Base-by-base conservation (phyloP, 1,140 invertebrate species). In the Drosophila guanche region DNA sequence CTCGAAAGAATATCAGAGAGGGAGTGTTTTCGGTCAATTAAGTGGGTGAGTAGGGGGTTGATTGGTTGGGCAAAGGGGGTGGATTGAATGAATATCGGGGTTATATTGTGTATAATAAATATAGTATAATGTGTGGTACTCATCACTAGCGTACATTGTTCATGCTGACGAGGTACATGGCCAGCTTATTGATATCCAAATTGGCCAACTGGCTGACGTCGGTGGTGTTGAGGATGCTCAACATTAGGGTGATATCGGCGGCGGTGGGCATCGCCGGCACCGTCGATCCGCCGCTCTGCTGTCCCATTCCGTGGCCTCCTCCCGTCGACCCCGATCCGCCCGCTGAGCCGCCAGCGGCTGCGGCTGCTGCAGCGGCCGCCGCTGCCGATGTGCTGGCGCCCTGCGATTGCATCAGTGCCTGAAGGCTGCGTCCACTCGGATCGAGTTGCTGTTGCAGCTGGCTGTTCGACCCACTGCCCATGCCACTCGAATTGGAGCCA, bases 151-250 rank as follows among this genome's bases (percentile, higher is more conserved):
- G 77, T 90, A 90, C 89, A 90, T 90, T 91, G 72, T 90, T 91
- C 79, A 92, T 93, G 94, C 94, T 94, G 89, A 95, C 95, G 93
- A 95, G 92, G 91, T 95, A 95, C 92, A 95, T 94, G 74, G 95
- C 95, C 69, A 95, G 92, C 88, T 95, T 95, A 79, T 95, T 95
- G 69, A 95, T 92, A 89, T 95, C 95, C 94, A 94, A 95, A 52
- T 92, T 92, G 8, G 84, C 92, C 89, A 85, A 91, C 78, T 78
- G 92, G 75, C 91, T 92, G 69, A 91, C 93, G 74, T 92, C 91
- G 54, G 92, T 92, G 76, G 93, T 93, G 40, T 92, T 91, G 52
- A 92, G 77, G 4, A 91, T 79, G 66, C 81, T 91, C 46, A 91
- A 76, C 90, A 91, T 91, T 40, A 91, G 74, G 59, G 79, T 86